Conservation (phyloP, 2,113 vertebrate genomes). For the Corythornis madagascariensis region DNA sequence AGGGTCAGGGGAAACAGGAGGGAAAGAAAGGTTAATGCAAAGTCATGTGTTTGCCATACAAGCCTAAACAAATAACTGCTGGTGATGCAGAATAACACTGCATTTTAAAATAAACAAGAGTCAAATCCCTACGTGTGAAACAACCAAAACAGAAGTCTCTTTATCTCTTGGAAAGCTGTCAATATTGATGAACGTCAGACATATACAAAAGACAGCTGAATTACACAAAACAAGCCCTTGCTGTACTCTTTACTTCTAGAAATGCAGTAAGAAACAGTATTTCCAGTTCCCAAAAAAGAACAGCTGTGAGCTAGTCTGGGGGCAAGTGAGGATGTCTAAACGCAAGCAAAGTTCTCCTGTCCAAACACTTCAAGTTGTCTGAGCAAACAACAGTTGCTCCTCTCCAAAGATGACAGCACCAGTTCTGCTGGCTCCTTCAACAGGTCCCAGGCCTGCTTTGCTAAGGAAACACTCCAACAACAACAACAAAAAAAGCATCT, state of each 20-base stretch:
- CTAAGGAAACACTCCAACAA: background rate
- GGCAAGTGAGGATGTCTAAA: background rate
- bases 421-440: background rate
- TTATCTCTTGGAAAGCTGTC: background rate
- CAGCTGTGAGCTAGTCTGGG: background rate
- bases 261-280: background rate
- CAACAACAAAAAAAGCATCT: background rate
- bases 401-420: background rate
- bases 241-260: background rate
- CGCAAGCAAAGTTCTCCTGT: background rate
- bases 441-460: background rate
- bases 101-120: background rate
- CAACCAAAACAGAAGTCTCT: background rate
- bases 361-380: background rate
- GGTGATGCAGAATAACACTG: background rate
- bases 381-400: background rate
- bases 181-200: background rate
- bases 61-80: constrained; percentile 4
- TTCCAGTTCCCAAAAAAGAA: background rate
- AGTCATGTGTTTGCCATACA: background rate
- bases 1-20: background rate
- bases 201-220: background rate
- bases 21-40: constrained; percentile 25
- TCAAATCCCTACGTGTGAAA: background rate
- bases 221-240: background rate